Percentiles rank a stretch among this genome's conserved stretches.
Conservation (phyloP, 2,888 invertebrate genomes). For the Colletes collaris region DNA sequence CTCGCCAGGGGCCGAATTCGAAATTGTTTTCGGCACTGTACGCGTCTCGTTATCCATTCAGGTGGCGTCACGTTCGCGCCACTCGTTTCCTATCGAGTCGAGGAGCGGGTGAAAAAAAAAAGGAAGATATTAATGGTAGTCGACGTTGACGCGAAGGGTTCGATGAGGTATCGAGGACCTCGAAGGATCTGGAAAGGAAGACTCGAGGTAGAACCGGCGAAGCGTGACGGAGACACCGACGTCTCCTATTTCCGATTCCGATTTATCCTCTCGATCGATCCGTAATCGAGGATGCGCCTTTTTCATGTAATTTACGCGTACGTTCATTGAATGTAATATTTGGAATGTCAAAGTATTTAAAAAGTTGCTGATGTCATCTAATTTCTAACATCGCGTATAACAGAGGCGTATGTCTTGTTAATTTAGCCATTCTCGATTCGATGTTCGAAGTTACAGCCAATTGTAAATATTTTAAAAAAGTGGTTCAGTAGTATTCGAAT, state of each 20-base stretch:
- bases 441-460: too few species aligned
- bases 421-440: too few species aligned
- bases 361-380: too few species aligned
- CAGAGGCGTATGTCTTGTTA: too few species aligned
- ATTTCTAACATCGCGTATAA: too few species aligned
- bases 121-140: slow-evolving; percentile 53
- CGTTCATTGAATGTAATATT: too few species aligned
- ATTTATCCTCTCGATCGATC: background rate
- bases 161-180: slow-evolving; percentile 28
- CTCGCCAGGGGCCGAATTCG: slow-evolving; percentile 5
- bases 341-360: too few species aligned
- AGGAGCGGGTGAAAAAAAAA: background rate
- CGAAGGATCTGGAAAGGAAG: slow-evolving; percentile 32
- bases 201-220: slow-evolving; percentile 1
- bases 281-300: slow-evolving; percentile 1
- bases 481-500: too few species aligned
- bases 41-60: slow-evolving; percentile 49
- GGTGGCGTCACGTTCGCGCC: slow-evolving; percentile 4
- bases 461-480: too few species aligned
- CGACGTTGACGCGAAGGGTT: slow-evolving; percentile 29
- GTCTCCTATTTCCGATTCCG: slow-evolving; percentile 16
- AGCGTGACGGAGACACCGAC: slow-evolving; percentile 35
- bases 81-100: slow-evolving; percentile 42
- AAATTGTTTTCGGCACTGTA: slow-evolving; percentile 45
- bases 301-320: background rate